Evolutionary conservation across 1,140 invertebrate genomes (phyloP).

Genomic region (Drosophila novamexicana): DNA sequence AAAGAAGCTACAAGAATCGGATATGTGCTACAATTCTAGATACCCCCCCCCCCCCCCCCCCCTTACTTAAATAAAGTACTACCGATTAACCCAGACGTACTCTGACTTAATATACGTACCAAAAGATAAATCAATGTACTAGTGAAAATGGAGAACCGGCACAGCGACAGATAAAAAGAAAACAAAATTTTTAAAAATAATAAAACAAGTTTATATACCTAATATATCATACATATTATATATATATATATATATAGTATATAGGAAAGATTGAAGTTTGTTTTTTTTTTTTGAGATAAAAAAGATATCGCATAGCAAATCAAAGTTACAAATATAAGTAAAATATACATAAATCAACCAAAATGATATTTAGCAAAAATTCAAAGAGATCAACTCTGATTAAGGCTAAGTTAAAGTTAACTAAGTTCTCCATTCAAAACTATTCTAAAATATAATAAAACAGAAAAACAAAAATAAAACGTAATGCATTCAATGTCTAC

Average conservation of each 20-base stretch:
- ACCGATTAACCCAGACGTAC: conserved; percentile 29
- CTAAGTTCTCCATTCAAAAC: conserved; percentile 39
- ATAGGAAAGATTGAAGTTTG: conserved; percentile 32
- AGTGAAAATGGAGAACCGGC: background rate
- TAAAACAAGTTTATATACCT: conserved; percentile 42
- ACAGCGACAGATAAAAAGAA: conserved; percentile 13
- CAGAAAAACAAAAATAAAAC: conserved; percentile 15
- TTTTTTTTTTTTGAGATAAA: conserved; percentile 56
- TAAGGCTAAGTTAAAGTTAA: conserved; percentile 48
- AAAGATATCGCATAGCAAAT: conserved; percentile 68
- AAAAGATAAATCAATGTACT: conserved; percentile 16
- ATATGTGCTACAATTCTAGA: conserved; percentile 3
- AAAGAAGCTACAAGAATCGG: background rate
- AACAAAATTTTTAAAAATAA: conserved; percentile 52
- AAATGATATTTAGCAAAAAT: conserved; percentile 35
- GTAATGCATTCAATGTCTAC: conserved; percentile 79
- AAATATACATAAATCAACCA: conserved; percentile 29
- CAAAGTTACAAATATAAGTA: conserved; percentile 57
- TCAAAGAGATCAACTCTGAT: conserved; percentile 35
- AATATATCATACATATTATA: conserved; percentile 12
- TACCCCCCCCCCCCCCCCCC: background rate
- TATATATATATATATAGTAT: conserved; percentile 21
- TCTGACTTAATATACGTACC: conserved; percentile 55
- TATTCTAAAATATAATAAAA: background rate
- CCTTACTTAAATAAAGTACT: background rate